Evolutionary conservation across 1,140 invertebrate species (phyloP).

Genomic region (Apis laboriosa): DNA sequence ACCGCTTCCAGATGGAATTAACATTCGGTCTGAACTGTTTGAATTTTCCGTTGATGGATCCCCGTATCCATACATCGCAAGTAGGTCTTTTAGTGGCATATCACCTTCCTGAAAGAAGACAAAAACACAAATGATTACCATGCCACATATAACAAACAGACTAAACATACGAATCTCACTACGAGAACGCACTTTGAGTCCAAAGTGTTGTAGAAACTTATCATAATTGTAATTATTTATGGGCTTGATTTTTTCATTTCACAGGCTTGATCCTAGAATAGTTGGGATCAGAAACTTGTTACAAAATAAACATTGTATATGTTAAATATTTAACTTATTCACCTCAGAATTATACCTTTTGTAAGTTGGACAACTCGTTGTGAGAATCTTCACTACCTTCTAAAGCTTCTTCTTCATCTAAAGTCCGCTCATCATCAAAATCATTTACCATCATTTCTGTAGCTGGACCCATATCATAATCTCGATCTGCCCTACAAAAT

Average conservation of each 20-base stretch:
- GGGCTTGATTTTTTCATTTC: conserved; percentile 68
- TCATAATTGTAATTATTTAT: conserved; percentile 70
- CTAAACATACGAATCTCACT: conserved; percentile 67
- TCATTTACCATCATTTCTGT: conserved; percentile 97
- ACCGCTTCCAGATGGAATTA: conserved; percentile 70
- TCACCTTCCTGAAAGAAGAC: conserved; percentile 84
- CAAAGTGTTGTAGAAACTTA: conserved; percentile 68
- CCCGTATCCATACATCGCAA: conserved; percentile 92
- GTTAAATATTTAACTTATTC: conserved; percentile 38
- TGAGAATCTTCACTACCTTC: conserved; percentile 92
- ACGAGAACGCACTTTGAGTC: conserved; percentile 69
- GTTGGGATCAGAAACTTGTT: conserved; percentile 67
- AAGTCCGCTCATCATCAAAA: conserved; percentile 96
- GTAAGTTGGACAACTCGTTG: conserved; percentile 93
- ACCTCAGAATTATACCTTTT: conserved; percentile 84
- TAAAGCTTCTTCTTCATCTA: conserved; percentile 97
- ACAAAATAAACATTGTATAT: conserved; percentile 57
- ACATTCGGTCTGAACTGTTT: conserved; percentile 73
- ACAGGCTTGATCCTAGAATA: conserved; percentile 69
- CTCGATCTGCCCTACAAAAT: conserved; percentile 75
- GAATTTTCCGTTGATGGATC: conserved; percentile 75
- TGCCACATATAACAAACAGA: conserved; percentile 46
- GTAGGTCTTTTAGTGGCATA: conserved; percentile 96
- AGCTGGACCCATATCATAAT: conserved; percentile 86
- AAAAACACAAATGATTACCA: conserved; percentile 58